Conservation (phyloP, 2,888 invertebrate species). For the Salpingus planirostris region DNA sequence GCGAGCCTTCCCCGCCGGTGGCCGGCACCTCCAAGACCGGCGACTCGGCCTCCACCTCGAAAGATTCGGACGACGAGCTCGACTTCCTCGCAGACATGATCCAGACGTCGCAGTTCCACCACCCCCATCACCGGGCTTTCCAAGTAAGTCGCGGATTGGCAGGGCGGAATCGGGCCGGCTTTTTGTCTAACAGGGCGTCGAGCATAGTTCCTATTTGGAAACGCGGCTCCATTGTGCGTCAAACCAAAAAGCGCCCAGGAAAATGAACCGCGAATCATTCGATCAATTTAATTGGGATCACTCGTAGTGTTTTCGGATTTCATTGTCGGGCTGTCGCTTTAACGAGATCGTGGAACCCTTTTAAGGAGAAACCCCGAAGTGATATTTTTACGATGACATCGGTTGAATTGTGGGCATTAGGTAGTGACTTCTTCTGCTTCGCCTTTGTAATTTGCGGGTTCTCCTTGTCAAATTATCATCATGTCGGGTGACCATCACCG, state of each 20-base stretch:
- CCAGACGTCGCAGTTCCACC: conserved; percentile 55
- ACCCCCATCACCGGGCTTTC: conserved; percentile 55
- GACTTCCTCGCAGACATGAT: conserved; percentile 51
- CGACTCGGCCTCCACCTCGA: conserved; percentile 17
- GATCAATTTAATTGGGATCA: no score
- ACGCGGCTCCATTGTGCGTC: conserved; percentile 6
- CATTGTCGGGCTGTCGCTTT: conserved; percentile 1
- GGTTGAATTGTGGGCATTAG: conserved; percentile 27
- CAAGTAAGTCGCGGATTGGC: no score
- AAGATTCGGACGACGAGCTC: conserved; percentile 41
- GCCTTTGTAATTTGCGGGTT: conserved; percentile 28
- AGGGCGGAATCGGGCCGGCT: conserved; percentile 1
- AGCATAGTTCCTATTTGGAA: conserved; percentile 9
- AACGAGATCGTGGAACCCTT: conserved; percentile 11
- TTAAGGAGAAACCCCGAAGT: conserved; percentile 8
- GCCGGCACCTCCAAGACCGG: conserved; percentile 19
- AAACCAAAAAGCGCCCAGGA: conserved; percentile 4
- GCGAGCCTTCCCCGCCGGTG: no score
- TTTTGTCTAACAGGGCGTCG: background rate
- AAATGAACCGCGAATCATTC: no score
- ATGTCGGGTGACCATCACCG: background rate
- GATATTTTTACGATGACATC: conserved; percentile 30
- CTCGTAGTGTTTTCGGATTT: background rate
- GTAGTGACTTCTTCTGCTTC: conserved; percentile 24
- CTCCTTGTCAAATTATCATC: conserved; percentile 32